Percentiles rank a stretch among this genome's conserved stretches.
Evolutionary conservation across 1,140 invertebrate genomes (phyloP).

Genomic region (Drosophila arawakana): DNA sequence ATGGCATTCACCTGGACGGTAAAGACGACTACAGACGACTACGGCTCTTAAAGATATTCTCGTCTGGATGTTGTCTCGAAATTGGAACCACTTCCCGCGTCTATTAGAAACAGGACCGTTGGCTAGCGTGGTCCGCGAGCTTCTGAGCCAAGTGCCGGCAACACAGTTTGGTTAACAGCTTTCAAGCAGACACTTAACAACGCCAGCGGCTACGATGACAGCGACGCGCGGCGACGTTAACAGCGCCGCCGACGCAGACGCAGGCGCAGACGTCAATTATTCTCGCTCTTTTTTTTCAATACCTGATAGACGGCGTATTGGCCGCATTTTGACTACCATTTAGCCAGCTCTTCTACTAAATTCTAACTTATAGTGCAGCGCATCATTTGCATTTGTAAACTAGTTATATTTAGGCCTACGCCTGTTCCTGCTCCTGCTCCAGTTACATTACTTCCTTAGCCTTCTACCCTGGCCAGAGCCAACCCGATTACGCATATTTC

Average conservation of each 20-base stretch:
- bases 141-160: constrained; percentile 69
- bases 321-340: constrained; percentile 49
- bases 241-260: constrained; percentile 27
- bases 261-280: constrained; percentile 53
- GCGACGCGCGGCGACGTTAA: constrained; percentile 1
- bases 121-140: constrained; percentile 71
- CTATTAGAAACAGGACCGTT: constrained; percentile 73
- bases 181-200: constrained; percentile 33
- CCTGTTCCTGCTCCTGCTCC: constrained; percentile 26
- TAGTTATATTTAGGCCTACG: constrained; percentile 62
- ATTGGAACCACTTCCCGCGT: constrained; percentile 35
- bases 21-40: constrained; percentile 15
- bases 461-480: neutral
- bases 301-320: constrained; percentile 36
- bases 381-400: constrained; percentile 54
- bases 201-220: constrained; percentile 14
- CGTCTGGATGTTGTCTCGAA: constrained; percentile 29
- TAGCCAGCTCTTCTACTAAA: constrained; percentile 35
- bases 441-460: neutral
- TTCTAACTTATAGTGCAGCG: constrained; percentile 42
- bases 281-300: constrained; percentile 57
- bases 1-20: constrained; percentile 75
- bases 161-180: constrained; percentile 77
- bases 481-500: constrained; percentile 28
- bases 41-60: constrained; percentile 39